Conservation (phyloP, 2,797 vertebrate species). For the Ctenopoma multispine region DNA sequence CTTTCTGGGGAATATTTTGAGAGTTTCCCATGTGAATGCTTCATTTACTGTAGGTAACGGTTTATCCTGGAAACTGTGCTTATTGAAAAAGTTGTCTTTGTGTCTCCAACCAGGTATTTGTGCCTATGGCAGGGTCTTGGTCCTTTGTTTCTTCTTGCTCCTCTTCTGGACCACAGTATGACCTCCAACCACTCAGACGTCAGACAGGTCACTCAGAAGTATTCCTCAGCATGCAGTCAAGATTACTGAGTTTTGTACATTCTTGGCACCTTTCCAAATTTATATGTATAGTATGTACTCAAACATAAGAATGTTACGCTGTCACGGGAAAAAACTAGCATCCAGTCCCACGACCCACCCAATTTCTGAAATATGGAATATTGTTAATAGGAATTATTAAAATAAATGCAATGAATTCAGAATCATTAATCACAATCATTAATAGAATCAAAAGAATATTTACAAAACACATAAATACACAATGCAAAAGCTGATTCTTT, state of each 20-base stretch:
- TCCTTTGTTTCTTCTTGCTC: slow-evolving; percentile 64
- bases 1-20: slow-evolving; percentile 31
- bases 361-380: neutral
- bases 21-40: slow-evolving; percentile 59
- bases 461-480: slow-evolving; percentile 30
- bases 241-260: slow-evolving; percentile 21
- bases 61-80: slow-evolving; percentile 65
- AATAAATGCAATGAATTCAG: too few species aligned
- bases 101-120: slow-evolving; percentile 68
- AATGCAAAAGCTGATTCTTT: slow-evolving; percentile 21
- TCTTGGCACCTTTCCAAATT: slow-evolving; percentile 1
- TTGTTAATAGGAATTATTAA: slow-evolving; percentile 5
- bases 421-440: slow-evolving; percentile 5
- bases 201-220: slow-evolving; percentile 62
- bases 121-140: slow-evolving; percentile 66
- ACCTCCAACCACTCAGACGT: slow-evolving; percentile 41
- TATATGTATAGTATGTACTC: too few species aligned
- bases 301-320: neutral
- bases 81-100: slow-evolving; percentile 71
- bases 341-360: neutral
- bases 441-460: slow-evolving; percentile 4
- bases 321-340: neutral
- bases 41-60: slow-evolving; percentile 48
- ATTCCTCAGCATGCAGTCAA: slow-evolving; percentile 29
- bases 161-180: slow-evolving; percentile 39